These are phyloP conservation scores for Drosophila auraria DNA, from an alignment of 1,140 invertebrate genomes.

Conservation along the genomic window DNA sequence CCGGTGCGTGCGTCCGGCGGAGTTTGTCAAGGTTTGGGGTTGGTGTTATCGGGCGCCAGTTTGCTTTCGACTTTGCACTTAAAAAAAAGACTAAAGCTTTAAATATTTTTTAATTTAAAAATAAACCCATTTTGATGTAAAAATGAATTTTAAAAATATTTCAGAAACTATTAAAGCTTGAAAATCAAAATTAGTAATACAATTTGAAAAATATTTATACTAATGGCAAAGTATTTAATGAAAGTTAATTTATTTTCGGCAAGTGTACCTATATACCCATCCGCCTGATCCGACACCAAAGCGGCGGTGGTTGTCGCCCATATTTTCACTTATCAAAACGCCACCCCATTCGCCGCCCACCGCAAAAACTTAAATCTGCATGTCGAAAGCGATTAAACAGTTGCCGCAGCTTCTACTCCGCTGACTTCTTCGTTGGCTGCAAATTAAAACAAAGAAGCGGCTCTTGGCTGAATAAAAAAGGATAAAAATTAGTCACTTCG, in stretches of 20 bases:
- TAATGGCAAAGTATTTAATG: background rate
- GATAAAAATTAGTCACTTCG: slow-evolving; percentile 83
- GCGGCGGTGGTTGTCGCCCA: slow-evolving; percentile 48
- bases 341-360: slow-evolving; percentile 24
- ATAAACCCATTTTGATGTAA: background rate
- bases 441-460: slow-evolving; percentile 75
- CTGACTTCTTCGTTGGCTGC: slow-evolving; percentile 52
- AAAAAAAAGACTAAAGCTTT: background rate
- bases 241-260: background rate
- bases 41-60: slow-evolving; percentile 56
- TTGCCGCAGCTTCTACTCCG: slow-evolving; percentile 42
- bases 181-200: background rate
- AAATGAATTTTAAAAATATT: background rate
- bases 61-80: slow-evolving; percentile 21
- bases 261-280: slow-evolving; percentile 59
- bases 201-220: background rate
- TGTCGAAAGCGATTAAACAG: slow-evolving; percentile 84
- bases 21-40: slow-evolving; percentile 56
- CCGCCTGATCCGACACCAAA: slow-evolving; percentile 30
- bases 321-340: slow-evolving; percentile 74
- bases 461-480: slow-evolving; percentile 47
- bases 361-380: slow-evolving; percentile 82
- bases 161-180: background rate
- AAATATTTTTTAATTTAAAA: background rate
- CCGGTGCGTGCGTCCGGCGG: slow-evolving; percentile 80